phyloP scores from a whole-genome alignment of 2,113 vertebrate species.

The Octodon degus region DNA sequence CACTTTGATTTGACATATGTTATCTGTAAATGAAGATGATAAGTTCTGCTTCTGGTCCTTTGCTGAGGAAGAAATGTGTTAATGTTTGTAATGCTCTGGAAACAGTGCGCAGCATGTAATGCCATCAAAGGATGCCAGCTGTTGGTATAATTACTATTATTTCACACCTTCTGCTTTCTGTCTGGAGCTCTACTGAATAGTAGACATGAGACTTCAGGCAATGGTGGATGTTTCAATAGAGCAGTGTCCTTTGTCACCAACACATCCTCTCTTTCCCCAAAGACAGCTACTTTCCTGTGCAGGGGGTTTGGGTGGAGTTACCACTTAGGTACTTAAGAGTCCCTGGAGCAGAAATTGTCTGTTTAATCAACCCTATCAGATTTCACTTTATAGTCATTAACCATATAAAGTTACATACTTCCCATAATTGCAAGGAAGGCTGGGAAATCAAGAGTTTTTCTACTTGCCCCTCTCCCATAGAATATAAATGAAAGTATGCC shows the following conservation, averaged over 20 bases:
- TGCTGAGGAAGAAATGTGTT: slow-evolving; percentile 23
- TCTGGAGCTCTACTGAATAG: neutral
- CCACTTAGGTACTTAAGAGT: neutral
- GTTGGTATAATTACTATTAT: neutral
- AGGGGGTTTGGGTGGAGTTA: neutral
- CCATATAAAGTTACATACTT: neutral
- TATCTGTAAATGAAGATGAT: neutral
- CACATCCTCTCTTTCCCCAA: neutral
- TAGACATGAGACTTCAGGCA: neutral
- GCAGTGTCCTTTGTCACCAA: neutral
- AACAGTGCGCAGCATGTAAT: neutral
- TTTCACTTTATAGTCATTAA: neutral
- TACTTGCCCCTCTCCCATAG: neutral
- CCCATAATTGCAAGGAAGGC: neutral
- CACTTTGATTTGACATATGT: neutral
- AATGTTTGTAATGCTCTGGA: slow-evolving; percentile 13
- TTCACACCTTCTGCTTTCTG: neutral
- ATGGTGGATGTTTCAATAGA: neutral
- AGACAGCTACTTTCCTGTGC: neutral
- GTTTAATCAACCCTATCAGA: neutral
- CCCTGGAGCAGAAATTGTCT: neutral
- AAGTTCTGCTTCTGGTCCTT: neutral
- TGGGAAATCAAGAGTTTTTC: slow-evolving; percentile 25
- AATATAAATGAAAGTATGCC: neutral
- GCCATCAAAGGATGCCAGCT: neutral